Evolutionary conservation across 2,113 vertebrate species (phyloP), one percentile per base, ranked within the genome.

Genomic region (Axis porcinus): DNA sequence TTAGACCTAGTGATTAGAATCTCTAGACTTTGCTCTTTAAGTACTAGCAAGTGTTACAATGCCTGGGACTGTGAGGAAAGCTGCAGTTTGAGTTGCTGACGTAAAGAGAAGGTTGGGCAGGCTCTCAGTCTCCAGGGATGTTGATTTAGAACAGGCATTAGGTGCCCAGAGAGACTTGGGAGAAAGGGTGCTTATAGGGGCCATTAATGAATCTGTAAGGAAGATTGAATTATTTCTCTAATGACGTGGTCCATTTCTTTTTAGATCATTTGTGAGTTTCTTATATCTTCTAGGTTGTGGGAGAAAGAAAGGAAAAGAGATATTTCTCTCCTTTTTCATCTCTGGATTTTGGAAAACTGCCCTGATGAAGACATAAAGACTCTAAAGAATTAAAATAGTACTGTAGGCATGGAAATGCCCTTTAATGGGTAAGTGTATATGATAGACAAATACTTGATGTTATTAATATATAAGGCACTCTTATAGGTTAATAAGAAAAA

Each of bases 181-280:
- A 90, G 55, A 95, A 94, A 97, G 95, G 60, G 45, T 97, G 88
- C 82, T 97, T 97, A 94, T 89, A 95, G 86, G 27, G 4, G 43
- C 27, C 74, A 95, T 95, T 97, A 95, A 97, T 89, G 62, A 94
- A 89, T 91, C 55, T 62, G 23, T 67, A 89, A 33, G 50, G 52
- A 58, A 97, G 81, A 96, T 57, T 96, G 89, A 97, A 97, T 96
- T 97, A 97, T 95, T 95, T 97, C 67, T 95, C 95, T 91, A 93
- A 97, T 94, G 97, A 93, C 0, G 0, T 86, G 86, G 54, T 82
- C 91, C 88, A 91, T 96, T 97, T 95, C 91, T 83, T 97, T 97
- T 98, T 97, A 97, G 81, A 88, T 95, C 76, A 95, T 97, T 94
- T 97, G 81, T 94, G 60, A 40, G 60, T 88, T 97, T 88, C 86